These are phyloP conservation scores for Bryconaethiops microstoma DNA, from an alignment of 2,797 vertebrate genomes.

Conservation along the genomic window DNA sequence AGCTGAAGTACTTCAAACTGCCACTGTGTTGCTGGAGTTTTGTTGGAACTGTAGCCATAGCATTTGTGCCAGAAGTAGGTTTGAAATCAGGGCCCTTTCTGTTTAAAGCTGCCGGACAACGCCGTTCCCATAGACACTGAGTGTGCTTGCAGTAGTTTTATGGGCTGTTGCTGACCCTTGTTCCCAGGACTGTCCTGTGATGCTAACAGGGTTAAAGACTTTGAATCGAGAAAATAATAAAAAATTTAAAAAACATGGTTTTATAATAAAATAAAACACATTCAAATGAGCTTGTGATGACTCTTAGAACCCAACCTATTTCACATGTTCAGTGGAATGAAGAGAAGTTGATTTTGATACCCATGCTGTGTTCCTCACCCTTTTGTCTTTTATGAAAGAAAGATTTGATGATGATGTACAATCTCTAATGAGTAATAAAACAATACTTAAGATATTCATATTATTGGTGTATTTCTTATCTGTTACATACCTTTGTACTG, in stretches of 20 bases:
- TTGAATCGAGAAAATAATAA: conserved; percentile 38
- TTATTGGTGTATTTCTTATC: not conserved
- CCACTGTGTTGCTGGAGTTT: conserved; percentile 56
- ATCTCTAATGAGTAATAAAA: conserved; percentile 60
- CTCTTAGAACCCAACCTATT: conserved; percentile 31
- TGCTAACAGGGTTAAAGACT: conserved; percentile 51
- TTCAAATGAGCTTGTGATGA: conserved; percentile 32
- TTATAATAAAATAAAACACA: conserved; percentile 46
- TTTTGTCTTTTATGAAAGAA: conserved; percentile 57
- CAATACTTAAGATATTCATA: conserved; percentile 52
- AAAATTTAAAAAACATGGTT: conserved; percentile 28
- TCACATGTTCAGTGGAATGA: conserved; percentile 40
- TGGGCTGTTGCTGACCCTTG: conserved; percentile 39
- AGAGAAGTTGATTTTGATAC: conserved; percentile 57
- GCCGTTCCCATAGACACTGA: conserved; percentile 49
- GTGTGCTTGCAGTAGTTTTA: conserved; percentile 42
- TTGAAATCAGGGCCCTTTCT: conserved; percentile 51
- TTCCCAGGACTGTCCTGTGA: conserved; percentile 52
- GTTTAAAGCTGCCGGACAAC: conserved; percentile 47
- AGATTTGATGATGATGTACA: conserved; percentile 59
- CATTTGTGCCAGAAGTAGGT: conserved; percentile 43
- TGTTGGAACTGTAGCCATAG: conserved; percentile 55
- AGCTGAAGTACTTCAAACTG: conserved; percentile 56
- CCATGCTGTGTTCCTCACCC: conserved; percentile 47
- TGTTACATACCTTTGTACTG: not conserved